These are phyloP conservation scores for Pollimyrus isidori DNA, from an alignment of 2,113 vertebrate genomes.

Conservation along the genomic window DNA sequence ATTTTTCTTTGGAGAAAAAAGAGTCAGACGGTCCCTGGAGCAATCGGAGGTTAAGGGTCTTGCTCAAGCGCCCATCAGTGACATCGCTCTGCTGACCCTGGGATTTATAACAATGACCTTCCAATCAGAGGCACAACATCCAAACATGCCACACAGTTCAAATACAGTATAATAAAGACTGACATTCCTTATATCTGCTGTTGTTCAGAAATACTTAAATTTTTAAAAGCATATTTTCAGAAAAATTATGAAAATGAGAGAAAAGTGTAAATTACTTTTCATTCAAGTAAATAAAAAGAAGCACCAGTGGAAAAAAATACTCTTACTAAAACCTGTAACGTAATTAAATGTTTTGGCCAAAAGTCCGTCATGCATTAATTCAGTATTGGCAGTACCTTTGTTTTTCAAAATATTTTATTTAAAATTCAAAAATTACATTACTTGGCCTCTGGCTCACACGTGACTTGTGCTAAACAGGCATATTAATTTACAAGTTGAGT, in stretches of 20 bases:
- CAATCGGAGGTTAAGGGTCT: background rate
- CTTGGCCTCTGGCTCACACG: background rate
- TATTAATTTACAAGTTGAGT: slow-evolving; percentile 17
- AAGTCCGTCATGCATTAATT: slow-evolving; percentile 1
- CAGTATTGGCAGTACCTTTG: background rate
- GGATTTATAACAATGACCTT: background rate
- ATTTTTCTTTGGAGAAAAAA: background rate
- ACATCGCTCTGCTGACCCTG: background rate
- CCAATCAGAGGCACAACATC: background rate
- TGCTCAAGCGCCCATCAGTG: background rate
- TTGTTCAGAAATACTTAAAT: background rate
- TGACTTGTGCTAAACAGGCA: slow-evolving; percentile 13
- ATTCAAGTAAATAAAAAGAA: background rate
- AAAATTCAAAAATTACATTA: background rate
- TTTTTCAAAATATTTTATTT: slow-evolving; percentile 3
- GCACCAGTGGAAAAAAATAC: background rate
- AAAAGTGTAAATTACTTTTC: background rate
- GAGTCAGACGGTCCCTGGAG: background rate
- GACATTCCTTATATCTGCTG: background rate
- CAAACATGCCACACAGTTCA: background rate
- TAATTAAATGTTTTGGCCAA: background rate
- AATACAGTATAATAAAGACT: background rate
- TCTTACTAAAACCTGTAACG: background rate
- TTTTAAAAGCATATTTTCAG: background rate
- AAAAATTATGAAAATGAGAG: background rate